Evolutionary conservation across 2,797 vertebrate species (phyloP), one percentile per base, ranked within the genome.

Genomic region (Chelonia mydas): DNA sequence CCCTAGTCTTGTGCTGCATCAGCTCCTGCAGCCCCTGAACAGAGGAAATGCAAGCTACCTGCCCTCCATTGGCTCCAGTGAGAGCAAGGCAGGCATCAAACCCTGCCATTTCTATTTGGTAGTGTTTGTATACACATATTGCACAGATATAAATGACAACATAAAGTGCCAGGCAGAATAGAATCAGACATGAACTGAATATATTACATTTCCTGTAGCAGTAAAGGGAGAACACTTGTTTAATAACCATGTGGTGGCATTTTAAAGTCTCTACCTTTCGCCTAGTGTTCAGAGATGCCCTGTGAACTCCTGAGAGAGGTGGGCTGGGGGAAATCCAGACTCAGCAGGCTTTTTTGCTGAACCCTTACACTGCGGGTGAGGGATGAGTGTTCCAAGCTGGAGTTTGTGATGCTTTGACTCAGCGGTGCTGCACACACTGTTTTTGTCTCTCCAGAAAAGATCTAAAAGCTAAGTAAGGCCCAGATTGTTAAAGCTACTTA

Each of bases 131-230:
- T 50, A 49, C 57, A 53, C 45, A 23, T 0, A 68, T 28, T 12
- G 25, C 23, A 10, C 11, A 23, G 72, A 76, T 25, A 47, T 45
- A 47, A 33, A 80, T 37, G 49, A 47, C 25, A 8, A 37, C 17
- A 17, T 15, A 37, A 11, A 74, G 53, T 5, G 23, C 21, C 80
- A 87, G 81, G 12, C 23, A 76, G 81, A 84, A 81, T 2, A 3
- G 1, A 65, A 9, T 17, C 1, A 1, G 11, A 49, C 49, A 23
- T 61, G 2, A 8, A 0, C 0, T 0, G 25, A 51, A 17, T 45
- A 81, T 89, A 53, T 6, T 51, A 65, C 16, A 37, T 76, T 76
- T 81, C n/a, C 61, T 45, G 5, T 0, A 61, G 85, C 68, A 86
- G 54, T 51, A n/a, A 27, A 65, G 49, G 85, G 15, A n/a, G 54